phyloP scores from a whole-genome alignment of 2,113 vertebrate species.

The Hippopotamus amphibius region DNA sequence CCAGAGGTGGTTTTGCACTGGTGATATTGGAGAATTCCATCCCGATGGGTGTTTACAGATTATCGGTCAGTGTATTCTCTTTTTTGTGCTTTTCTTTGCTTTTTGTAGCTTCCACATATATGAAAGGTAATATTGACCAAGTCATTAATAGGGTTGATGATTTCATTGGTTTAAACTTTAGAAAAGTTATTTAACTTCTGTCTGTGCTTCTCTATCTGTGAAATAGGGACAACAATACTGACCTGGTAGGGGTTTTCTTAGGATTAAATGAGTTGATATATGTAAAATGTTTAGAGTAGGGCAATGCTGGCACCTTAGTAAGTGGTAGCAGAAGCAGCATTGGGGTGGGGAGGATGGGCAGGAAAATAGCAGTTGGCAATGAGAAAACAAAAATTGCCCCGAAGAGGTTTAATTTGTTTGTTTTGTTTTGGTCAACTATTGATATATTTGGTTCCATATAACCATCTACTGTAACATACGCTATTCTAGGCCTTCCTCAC shows the following conservation, averaged over 20 bases:
- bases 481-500: neutral
- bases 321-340: neutral
- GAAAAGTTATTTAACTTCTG: neutral
- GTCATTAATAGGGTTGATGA: neutral
- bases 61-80: constrained; percentile 90
- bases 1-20: constrained; percentile 98
- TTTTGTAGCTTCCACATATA: neutral
- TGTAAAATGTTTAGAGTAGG: neutral
- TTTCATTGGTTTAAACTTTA: constrained; percentile 1
- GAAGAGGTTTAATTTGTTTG: neutral
- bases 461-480: neutral
- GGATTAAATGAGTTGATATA: neutral
- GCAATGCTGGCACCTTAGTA: neutral
- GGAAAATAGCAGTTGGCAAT: neutral
- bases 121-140: neutral
- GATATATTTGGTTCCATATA: neutral
- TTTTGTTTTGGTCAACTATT: neutral
- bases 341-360: neutral
- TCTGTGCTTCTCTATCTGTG: neutral
- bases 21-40: constrained; percentile 96
- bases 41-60: constrained; percentile 97
- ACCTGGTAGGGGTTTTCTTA: neutral
- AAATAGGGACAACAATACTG: neutral
- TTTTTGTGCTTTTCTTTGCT: constrained; percentile 49
- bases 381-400: constrained; percentile 17